Conservation (phyloP, 2,113 vertebrate species). For the Rattus norvegicus region DNA sequence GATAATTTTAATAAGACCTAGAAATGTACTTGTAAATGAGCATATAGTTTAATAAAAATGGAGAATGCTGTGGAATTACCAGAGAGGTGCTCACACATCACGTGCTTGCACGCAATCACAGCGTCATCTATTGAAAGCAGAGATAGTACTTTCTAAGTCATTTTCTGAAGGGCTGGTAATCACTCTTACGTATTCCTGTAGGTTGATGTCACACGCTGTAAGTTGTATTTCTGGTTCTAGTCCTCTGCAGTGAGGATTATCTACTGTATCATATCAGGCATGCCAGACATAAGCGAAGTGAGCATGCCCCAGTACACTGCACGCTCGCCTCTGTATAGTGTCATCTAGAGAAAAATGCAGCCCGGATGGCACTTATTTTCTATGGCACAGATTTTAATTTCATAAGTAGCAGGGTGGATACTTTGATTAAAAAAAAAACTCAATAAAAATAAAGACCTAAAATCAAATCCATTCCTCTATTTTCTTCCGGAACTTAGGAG, state of each 20-base stretch:
- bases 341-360: slow-evolving; percentile 57
- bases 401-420: slow-evolving; percentile 60
- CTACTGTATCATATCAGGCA: not conserved
- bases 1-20: slow-evolving; percentile 17
- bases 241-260: not conserved
- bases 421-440: slow-evolving; percentile 67
- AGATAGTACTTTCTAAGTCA: not conserved
- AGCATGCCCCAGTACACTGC: not conserved
- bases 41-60: not conserved
- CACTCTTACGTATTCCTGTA: not conserved
- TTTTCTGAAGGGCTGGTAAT: not conserved
- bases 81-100: not conserved
- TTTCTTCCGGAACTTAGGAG: slow-evolving; percentile 54
- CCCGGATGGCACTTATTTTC: slow-evolving; percentile 62
- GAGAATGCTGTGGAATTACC: not conserved
- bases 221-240: not conserved
- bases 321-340: slow-evolving; percentile 29
- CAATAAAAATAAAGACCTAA: slow-evolving; percentile 30
- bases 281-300: not conserved
- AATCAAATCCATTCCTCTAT: slow-evolving; percentile 55
- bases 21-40: not conserved
- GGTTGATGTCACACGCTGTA: not conserved
- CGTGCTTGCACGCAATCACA: not conserved
- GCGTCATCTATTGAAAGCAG: not conserved
- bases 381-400: slow-evolving; percentile 65